Base-by-base conservation (phyloP, 2,797 vertebrate species). In the Aeoliscus strigatus region DNA sequence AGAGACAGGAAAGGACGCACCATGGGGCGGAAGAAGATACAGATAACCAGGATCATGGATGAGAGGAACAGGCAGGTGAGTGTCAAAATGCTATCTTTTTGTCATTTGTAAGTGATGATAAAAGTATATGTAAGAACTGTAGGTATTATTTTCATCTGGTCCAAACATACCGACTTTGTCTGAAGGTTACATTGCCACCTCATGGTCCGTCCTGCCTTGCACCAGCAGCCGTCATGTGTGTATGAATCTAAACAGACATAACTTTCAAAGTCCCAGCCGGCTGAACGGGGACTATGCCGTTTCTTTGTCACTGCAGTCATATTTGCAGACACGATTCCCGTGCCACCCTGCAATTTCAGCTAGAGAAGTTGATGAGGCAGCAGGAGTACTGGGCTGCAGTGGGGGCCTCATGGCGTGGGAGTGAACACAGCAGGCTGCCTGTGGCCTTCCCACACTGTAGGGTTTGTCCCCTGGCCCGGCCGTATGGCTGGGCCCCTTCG, bases 21-120 rank as follows among this genome's bases (percentile, higher is more conserved):
- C 87, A 99, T 99, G 96, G 96, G 96, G 87, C 90, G 95, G 70
- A 99, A 98, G 91, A 99, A 99, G 93, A 99, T 99, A 89, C 95
- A 98, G 85, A 98, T 99, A 86, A 97, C 94, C 35, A 89, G 96
- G 88, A 98, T 98, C 89, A 94, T 98, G 94, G 96, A 98, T 58
- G 96, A 99, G 80, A 90, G 96, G 86, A 99, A 99, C 88, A 91
- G 95, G 44, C 96, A 98, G 95, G 96, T 98, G 82, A 89, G 86
- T 80, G 51, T 64, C 48, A 49, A 28, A 13, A 40, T 66, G 7
- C 14, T 13, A 39, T 14, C 9, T 2, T 28, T 6, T 27, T 23
- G 21, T 23, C 21, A n/a, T n/a, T n/a, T n/a, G n/a, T n/a, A n/a
- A n/a, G n/a, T n/a, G n/a, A n/a, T n/a, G n/a, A n/a, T n/a, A n/a